phyloP scores from a whole-genome alignment of 2,888 invertebrate species.

The Diaphora mendica region DNA sequence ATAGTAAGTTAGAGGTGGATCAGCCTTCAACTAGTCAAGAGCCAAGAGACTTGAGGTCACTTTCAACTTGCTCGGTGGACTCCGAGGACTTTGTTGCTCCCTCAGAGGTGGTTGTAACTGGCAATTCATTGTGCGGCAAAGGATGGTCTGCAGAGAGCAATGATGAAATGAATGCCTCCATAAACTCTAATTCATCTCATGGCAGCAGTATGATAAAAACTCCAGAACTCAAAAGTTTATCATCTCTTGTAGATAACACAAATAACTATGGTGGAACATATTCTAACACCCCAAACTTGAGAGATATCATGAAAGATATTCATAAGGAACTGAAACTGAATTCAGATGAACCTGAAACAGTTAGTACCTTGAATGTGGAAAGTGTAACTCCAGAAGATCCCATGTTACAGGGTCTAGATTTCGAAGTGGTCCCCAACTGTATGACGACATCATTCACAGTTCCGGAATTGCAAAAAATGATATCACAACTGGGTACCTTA shows the following conservation, averaged over 20 bases:
- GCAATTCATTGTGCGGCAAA: constrained; percentile 89
- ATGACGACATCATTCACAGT: constrained; percentile 84
- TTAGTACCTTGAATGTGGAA: constrained; percentile 63
- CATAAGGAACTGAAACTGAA: constrained; percentile 77
- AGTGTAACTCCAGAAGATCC: constrained; percentile 74
- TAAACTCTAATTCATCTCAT: constrained; percentile 83
- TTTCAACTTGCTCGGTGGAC: constrained; percentile 70
- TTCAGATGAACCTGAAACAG: constrained; percentile 67
- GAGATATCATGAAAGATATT: constrained; percentile 87
- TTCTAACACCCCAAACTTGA: constrained; percentile 81
- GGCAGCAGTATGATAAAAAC: constrained; percentile 83
- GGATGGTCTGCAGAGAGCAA: constrained; percentile 89
- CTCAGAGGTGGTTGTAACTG: constrained; percentile 76
- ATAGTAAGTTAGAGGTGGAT: constrained; percentile 56
- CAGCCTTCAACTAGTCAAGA: constrained; percentile 73
- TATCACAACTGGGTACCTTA: constrained; percentile 89
- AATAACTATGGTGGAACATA: constrained; percentile 70
- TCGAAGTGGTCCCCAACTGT: constrained; percentile 86
- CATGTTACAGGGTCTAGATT: constrained; percentile 82
- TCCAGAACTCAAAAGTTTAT: constrained; percentile 80
- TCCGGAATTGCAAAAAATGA: constrained; percentile 86
- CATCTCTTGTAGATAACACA: constrained; percentile 77
- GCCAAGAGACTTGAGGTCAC: constrained; percentile 53
- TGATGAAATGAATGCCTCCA: constrained; percentile 83
- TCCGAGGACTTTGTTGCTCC: constrained; percentile 72